These are phyloP conservation scores for Glyphotaelius pellucidus DNA, from an alignment of 2,888 invertebrate species.

Conservation along the genomic window DNA sequence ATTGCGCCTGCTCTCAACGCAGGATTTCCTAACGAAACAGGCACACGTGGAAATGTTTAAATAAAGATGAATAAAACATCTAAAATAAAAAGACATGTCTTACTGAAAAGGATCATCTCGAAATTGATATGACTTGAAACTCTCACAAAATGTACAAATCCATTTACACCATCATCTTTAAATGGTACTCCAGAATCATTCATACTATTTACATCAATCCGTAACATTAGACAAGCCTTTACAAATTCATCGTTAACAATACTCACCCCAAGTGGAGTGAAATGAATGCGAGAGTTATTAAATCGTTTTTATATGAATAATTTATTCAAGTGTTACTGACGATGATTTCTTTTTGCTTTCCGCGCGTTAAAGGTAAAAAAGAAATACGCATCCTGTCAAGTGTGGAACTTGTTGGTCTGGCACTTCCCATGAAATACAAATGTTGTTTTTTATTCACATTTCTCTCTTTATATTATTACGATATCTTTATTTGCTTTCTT, in stretches of 20 bases:
- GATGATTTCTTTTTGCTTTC: conserved; percentile 40
- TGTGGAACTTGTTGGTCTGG: conserved; percentile 46
- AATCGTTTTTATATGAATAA: conserved; percentile 56
- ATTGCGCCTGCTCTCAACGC: too few species aligned
- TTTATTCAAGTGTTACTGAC: conserved; percentile 53
- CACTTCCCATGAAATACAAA: conserved; percentile 48
- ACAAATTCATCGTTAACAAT: background rate
- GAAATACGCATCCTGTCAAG: conserved; percentile 61
- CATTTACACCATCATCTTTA: background rate
- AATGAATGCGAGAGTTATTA: conserved; percentile 27
- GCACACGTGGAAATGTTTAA: too few species aligned
- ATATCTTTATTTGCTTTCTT: conserved; percentile 52
- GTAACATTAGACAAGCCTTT: background rate
- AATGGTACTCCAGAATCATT: background rate
- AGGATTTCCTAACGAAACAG: too few species aligned
- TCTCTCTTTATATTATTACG: conserved; percentile 46
- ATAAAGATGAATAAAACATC: too few species aligned
- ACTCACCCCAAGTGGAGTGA: conserved; percentile 12
- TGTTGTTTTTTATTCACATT: conserved; percentile 19
- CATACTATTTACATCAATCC: background rate
- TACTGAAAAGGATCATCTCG: background rate
- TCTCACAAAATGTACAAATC: background rate
- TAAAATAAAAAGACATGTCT: background rate
- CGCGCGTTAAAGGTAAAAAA: conserved; percentile 16
- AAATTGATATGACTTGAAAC: background rate